A percentile compares a stretch with the other conserved stretches of the same genome.
Evolutionary conservation across 2,113 vertebrate species (phyloP).

Genomic region (Egretta garzetta): DNA sequence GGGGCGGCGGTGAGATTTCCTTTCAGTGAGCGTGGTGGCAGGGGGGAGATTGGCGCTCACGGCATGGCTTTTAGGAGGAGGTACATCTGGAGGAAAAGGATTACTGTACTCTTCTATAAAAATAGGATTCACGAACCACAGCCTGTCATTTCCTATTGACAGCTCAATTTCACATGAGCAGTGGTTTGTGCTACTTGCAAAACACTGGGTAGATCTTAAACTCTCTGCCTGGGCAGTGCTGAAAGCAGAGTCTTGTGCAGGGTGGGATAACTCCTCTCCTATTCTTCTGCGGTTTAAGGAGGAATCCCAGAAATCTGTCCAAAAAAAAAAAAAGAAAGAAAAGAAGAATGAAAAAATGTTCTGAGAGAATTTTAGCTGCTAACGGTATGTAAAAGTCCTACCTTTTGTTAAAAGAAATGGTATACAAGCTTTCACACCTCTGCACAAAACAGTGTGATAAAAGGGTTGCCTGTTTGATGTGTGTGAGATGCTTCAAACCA

Average conservation of each 20-base stretch:
- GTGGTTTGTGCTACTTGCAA: constrained; percentile 48
- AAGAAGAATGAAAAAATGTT: not conserved
- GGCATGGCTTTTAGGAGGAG: constrained; percentile 62
- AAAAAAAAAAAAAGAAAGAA: not conserved
- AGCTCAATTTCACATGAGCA: constrained; percentile 83
- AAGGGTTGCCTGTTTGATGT: not conserved
- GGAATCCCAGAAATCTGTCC: constrained; percentile 91
- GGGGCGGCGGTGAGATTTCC: constrained; percentile 77
- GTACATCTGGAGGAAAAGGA: constrained; percentile 8
- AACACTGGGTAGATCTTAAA: constrained; percentile 13
- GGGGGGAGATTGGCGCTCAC: not conserved
- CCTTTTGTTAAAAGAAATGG: not conserved
- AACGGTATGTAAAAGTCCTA: not conserved
- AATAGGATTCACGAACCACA: constrained; percentile 90
- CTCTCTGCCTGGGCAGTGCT: not conserved
- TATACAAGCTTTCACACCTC: not conserved
- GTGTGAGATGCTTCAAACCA: not conserved
- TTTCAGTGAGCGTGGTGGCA: not conserved
- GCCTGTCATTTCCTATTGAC: constrained; percentile 75
- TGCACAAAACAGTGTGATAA: not conserved
- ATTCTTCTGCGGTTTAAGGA: constrained; percentile 73
- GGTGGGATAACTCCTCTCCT: not conserved
- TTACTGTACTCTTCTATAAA: constrained; percentile 83
- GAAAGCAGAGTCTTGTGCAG: constrained; percentile 17
- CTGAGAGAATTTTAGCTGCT: not conserved